phyloP scores from a whole-genome alignment of 1,140 invertebrate species.

The Geopemphigus sp. region DNA sequence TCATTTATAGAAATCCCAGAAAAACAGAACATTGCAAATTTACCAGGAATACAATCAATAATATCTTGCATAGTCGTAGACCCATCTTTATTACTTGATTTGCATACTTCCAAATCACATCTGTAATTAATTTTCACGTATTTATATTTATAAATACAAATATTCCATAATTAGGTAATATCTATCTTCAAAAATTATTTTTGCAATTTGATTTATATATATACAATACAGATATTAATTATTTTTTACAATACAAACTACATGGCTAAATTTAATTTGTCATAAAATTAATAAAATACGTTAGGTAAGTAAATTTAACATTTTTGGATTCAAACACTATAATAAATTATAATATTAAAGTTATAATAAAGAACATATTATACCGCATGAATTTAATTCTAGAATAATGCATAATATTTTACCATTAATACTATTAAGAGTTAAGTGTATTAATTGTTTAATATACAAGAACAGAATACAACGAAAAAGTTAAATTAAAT shows the following conservation, averaged over 20 bases:
- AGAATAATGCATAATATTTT: not conserved
- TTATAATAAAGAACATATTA: no score
- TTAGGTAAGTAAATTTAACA: no score
- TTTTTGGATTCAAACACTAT: no score
- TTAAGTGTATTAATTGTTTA: not conserved
- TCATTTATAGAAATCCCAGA: slow-evolving; percentile 82
- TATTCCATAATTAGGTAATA: not conserved
- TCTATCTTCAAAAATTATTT: no score
- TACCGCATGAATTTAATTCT: no score
- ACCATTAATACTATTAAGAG: not conserved
- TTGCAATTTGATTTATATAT: no score
- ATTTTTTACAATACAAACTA: no score
- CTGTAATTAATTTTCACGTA: slow-evolving; percentile 57
- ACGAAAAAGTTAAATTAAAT: not conserved
- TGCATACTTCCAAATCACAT: slow-evolving; percentile 70
- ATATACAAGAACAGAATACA: not conserved
- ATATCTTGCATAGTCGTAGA: slow-evolving; percentile 63
- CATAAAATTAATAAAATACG: no score
- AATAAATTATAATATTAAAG: no score
- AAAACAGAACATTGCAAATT: slow-evolving; percentile 77
- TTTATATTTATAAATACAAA: no score
- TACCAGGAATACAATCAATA: slow-evolving; percentile 67
- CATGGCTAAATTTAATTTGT: no score
- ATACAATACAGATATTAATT: no score
- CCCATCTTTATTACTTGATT: slow-evolving; percentile 60